Conservation (phyloP, 1,140 invertebrate genomes). For the Odontomachus brunneus region DNA sequence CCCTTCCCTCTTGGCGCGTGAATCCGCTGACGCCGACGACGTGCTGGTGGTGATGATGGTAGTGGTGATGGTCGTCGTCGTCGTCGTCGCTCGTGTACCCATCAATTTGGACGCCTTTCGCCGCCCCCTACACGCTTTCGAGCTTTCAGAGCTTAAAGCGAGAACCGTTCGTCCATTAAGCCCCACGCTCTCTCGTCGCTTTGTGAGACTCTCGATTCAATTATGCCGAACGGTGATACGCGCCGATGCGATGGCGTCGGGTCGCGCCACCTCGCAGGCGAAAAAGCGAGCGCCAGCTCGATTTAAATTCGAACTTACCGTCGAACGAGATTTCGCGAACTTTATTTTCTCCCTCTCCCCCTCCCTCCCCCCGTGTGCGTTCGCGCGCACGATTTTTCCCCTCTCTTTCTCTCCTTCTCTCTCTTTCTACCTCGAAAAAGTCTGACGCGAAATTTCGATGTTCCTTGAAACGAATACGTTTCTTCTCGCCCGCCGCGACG, state of each 20-base stretch:
- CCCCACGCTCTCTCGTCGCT: slow-evolving; percentile 23
- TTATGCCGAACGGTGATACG: slow-evolving; percentile 55
- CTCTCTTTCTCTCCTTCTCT: background rate
- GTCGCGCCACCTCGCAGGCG: slow-evolving; percentile 10
- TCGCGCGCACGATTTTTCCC: too few relatives aligned
- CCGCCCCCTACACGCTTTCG: slow-evolving; percentile 48
- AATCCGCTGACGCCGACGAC: slow-evolving; percentile 59
- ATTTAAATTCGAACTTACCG: slow-evolving; percentile 29
- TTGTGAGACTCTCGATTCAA: slow-evolving; percentile 62
- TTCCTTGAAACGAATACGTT: background rate
- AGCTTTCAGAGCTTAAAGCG: slow-evolving; percentile 66
- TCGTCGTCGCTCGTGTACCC: slow-evolving; percentile 39
- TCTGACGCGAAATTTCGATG: background rate
- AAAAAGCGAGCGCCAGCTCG: slow-evolving; percentile 25
- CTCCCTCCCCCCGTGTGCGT: too few relatives aligned
- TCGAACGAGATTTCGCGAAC: slow-evolving; percentile 29
- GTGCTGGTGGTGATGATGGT: background rate
- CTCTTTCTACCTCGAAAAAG: background rate
- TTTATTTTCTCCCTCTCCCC: background rate
- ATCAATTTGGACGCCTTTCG: slow-evolving; percentile 67
- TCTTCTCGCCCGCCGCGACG: too few relatives aligned
- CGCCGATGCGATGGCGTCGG: slow-evolving; percentile 39
- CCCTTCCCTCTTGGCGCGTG: slow-evolving; percentile 22
- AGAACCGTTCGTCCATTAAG: slow-evolving; percentile 67
- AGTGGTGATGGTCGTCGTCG: slow-evolving; percentile 11